phyloP scores from a whole-genome alignment of 2,888 invertebrate species.

The Drosophila falleni region DNA sequence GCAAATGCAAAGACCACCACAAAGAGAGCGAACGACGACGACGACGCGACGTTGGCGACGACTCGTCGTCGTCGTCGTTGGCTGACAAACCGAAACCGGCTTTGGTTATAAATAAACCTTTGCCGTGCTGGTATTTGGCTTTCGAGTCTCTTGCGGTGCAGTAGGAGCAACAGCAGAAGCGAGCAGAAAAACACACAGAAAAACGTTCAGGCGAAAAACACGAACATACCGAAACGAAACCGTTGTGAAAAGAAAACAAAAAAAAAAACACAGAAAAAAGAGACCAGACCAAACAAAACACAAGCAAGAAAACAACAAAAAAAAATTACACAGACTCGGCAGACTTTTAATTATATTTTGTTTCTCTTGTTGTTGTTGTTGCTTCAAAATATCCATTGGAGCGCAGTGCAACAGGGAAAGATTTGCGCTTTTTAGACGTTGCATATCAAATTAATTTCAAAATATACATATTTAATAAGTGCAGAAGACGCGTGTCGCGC shows the following conservation, averaged over 20 bases:
- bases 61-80: conserved; percentile 7
- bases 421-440: conserved; percentile 34
- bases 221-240: conserved; percentile 56
- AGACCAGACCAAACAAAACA: conserved; percentile 36
- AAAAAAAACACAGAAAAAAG: conserved; percentile 19
- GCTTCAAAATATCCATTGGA: conserved; percentile 26
- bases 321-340: conserved; percentile 39
- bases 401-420: conserved; percentile 15
- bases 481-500: conserved; percentile 28
- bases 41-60: conserved; percentile 34
- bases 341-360: conserved; percentile 33
- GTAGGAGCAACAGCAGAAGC: conserved; percentile 50
- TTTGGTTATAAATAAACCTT: conserved; percentile 82
- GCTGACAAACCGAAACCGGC: conserved; percentile 81
- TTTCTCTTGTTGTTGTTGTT: conserved; percentile 9
- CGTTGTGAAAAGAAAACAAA: conserved; percentile 57
- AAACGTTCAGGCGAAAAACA: conserved; percentile 57
- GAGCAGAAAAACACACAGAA: conserved; percentile 38
- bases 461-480: conserved; percentile 24
- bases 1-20: conserved; percentile 30
- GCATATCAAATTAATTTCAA: conserved; percentile 1
- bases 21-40: conserved; percentile 33
- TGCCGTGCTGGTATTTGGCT: conserved; percentile 81
- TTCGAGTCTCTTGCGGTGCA: conserved; percentile 80
- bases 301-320: conserved; percentile 23